phyloP scores from a whole-genome alignment of 2,888 invertebrate genomes.

The Drosophila sordidapex region DNA sequence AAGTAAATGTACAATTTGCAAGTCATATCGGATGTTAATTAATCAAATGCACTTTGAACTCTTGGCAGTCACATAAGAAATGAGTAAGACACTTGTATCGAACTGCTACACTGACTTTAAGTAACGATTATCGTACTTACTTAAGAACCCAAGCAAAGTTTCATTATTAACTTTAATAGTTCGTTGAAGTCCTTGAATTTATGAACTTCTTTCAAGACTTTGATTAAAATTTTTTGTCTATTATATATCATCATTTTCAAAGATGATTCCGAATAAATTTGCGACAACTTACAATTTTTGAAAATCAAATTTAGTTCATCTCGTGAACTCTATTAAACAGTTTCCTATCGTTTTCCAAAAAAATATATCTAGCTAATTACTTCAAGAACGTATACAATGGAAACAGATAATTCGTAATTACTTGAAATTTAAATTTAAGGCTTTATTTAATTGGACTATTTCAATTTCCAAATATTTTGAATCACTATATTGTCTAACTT shows the following conservation, averaged over 20 bases:
- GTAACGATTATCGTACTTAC: background rate
- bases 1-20: background rate
- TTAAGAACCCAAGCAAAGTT: background rate
- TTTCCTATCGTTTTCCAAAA: background rate
- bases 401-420: background rate
- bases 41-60: background rate
- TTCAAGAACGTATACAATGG: background rate
- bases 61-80: background rate
- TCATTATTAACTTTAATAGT: background rate
- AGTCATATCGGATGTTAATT: background rate
- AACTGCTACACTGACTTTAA: background rate
- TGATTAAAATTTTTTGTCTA: background rate
- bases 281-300: background rate
- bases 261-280: background rate
- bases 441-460: no score
- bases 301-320: background rate
- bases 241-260: background rate
- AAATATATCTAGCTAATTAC: background rate
- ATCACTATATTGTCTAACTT: background rate
- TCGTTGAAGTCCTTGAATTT: background rate
- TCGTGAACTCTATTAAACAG: background rate
- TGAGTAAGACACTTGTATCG: background rate
- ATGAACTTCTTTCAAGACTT: background rate
- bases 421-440: background rate
- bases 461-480: background rate